These are phyloP conservation scores for Zaprionus vittiger DNA, from an alignment of 1,140 invertebrate genomes.

Conservation along the genomic window DNA sequence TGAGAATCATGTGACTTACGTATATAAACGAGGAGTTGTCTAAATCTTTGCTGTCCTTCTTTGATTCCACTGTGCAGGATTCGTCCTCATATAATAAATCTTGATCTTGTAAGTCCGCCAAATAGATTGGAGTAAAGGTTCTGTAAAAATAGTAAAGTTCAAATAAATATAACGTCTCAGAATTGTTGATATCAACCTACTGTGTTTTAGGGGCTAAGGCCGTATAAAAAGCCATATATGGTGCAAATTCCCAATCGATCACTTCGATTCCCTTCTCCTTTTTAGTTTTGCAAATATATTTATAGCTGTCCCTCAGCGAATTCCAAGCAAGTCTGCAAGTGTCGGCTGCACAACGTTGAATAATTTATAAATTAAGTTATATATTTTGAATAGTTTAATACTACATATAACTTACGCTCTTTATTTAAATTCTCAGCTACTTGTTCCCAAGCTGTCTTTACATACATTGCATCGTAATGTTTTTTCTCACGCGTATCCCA, in stretches of 20 bases:
- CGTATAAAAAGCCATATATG: not conserved
- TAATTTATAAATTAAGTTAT: not conserved
- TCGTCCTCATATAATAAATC: not conserved
- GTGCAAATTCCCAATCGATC: not conserved
- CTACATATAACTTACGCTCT: not conserved
- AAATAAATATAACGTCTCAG: not conserved
- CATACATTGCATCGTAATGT: not conserved
- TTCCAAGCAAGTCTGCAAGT: not conserved
- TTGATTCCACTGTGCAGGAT: not conserved
- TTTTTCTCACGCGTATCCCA: not conserved
- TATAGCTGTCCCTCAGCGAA: not conserved
- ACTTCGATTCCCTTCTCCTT: not conserved
- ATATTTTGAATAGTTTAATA: no score
- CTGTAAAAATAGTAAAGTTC: not conserved
- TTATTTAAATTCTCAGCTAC: not conserved
- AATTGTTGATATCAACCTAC: not conserved
- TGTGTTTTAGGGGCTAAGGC: not conserved
- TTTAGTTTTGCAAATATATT: not conserved
- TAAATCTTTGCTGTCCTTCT: not conserved
- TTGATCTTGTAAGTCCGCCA: not conserved
- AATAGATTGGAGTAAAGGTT: not conserved
- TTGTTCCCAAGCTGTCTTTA: not conserved
- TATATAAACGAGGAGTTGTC: not conserved
- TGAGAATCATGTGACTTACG: not conserved
- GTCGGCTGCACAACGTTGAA: not conserved